Evolutionary conservation across 2,888 invertebrate genomes (phyloP), one percentile per base, ranked within the genome.

Genomic region (Barypeithes pellucidus): DNA sequence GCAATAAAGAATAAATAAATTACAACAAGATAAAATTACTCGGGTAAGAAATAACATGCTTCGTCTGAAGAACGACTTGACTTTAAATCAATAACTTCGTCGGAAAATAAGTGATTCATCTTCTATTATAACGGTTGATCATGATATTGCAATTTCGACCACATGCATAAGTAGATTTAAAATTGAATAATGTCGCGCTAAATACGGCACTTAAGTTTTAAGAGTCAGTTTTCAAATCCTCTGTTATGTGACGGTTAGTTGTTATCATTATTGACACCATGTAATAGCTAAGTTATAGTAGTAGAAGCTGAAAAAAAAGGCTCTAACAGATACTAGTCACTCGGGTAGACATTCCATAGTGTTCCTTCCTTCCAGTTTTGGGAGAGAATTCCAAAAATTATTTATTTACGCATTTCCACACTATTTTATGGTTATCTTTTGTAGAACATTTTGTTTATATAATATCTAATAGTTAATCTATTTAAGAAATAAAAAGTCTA

Each of bases 81-180:
- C 52, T 29, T 52, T 50, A 50, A 50, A 3, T 22, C 9, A 4
- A 52, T 52, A 11, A 29, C 24, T 52, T 45, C 24, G 43, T 18
- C 20, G 33, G 47, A 47, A 47, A 63, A 47, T 63, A 18, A 47
- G 50, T 63, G 47, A 63, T 63, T 63, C 63, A 63, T 47, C 63
- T 63, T 11, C 47, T 63, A 33, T 63, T 63, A 63, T 63, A 63
- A 63, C 63, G 50, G 63, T 50, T 63, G 24, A 47, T 29, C 18
- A 63, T 63, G 63, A 63, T 63, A 29, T 63, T 63, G 63, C 63
- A 50, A 63, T 18, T 63, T 63, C 12, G 50, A 63, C 47, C 47
- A 50, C 50, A 39, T 60, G n/a, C n/a, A 41, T 60, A 41, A 61
- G 60, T 41, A 18, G 12, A 41, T 61, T 61, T 61, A 36, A 61